Conservation (phyloP, 1,140 invertebrate species). For the Spodoptera litura region DNA sequence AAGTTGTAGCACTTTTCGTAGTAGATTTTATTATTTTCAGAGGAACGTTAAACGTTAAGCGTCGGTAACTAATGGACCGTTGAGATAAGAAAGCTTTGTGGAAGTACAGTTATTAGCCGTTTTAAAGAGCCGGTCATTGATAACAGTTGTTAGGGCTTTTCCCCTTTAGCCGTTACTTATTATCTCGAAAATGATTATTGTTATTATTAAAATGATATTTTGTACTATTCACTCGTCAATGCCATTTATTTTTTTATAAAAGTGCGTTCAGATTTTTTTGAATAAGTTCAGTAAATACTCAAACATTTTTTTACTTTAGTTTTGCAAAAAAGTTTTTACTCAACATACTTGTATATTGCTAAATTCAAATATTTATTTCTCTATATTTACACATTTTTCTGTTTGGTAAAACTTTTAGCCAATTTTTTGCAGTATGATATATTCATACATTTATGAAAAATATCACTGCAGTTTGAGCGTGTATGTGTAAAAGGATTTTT, state of each 20-base stretch:
- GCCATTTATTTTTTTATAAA: neutral
- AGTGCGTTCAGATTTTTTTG: neutral
- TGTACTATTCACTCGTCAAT: neutral
- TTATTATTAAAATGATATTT: neutral
- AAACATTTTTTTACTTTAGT: too few relatives aligned
- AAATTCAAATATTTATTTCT: too few relatives aligned
- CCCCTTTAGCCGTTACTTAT: conserved; percentile 6
- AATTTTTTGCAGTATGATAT: too few relatives aligned
- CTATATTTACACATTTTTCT: too few relatives aligned
- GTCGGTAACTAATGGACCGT: conserved; percentile 76
- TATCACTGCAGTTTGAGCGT: too few relatives aligned
- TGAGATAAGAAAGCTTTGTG: conserved; percentile 70
- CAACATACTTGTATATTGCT: too few relatives aligned
- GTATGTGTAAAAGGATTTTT: too few relatives aligned
- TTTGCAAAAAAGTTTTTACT: too few relatives aligned
- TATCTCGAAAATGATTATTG: neutral
- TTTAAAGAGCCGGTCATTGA: conserved; percentile 40
- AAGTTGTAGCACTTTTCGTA: conserved; percentile 56
- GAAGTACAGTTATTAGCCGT: conserved; percentile 48
- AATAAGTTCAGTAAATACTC: too few relatives aligned
- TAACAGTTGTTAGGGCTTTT: conserved; percentile 2
- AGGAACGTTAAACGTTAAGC: conserved; percentile 67
- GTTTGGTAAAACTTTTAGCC: too few relatives aligned
- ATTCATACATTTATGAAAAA: too few relatives aligned
- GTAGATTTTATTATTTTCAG: conserved; percentile 69